phyloP scores from a whole-genome alignment of 2,113 vertebrate species.

The Rhinopithecus roxellana region DNA sequence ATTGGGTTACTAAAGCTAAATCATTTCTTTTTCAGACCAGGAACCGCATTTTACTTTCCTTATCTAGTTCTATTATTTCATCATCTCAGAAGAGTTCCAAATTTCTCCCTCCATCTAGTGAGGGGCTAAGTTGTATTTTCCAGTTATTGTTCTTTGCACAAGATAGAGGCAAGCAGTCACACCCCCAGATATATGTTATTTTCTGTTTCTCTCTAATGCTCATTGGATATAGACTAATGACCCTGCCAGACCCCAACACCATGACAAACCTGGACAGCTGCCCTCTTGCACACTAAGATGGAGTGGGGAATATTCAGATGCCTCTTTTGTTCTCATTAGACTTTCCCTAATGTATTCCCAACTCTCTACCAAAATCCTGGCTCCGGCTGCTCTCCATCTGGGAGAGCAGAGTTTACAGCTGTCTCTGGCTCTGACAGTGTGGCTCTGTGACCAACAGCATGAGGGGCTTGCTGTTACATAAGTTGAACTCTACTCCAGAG shows the following conservation, averaged over 20 bases:
- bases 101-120: background rate
- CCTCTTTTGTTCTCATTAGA: conserved; percentile 30
- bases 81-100: background rate
- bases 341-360: background rate
- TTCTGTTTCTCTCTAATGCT: background rate
- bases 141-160: background rate
- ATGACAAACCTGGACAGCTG: background rate
- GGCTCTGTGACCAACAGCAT: background rate
- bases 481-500: background rate
- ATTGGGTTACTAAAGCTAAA: background rate
- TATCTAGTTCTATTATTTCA: background rate
- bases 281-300: background rate
- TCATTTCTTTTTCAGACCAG: background rate
- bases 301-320: background rate
- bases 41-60: background rate
- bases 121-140: background rate
- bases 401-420: background rate
- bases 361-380: background rate
- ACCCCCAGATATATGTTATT: background rate
- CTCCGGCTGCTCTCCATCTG: background rate
- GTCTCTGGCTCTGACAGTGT: background rate
- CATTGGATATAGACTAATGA: background rate
- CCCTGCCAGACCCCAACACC: background rate
- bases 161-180: background rate
- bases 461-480: background rate